These are phyloP conservation scores for Mythimna albipuncta DNA, from an alignment of 2,888 invertebrate genomes.

Conservation along the genomic window DNA sequence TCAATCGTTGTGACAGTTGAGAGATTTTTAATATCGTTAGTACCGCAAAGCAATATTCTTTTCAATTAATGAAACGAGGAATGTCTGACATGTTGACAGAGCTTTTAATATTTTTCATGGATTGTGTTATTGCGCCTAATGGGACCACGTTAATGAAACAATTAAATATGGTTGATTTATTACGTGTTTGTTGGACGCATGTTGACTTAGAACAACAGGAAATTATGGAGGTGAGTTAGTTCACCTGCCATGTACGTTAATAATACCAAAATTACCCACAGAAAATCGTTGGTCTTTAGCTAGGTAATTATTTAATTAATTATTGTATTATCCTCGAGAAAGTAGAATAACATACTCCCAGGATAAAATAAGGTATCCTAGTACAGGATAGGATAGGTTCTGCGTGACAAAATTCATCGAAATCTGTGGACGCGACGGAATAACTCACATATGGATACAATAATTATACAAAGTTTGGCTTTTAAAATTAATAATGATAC, in stretches of 20 bases:
- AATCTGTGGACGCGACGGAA: too few relatives aligned
- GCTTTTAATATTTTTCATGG: conserved; percentile 40
- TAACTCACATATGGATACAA: too few relatives aligned
- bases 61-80: conserved; percentile 38
- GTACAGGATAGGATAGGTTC: too few relatives aligned
- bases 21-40: conserved; percentile 18
- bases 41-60: conserved; percentile 27
- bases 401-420: too few relatives aligned
- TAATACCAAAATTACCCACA: too few relatives aligned
- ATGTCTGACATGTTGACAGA: conserved; percentile 27
- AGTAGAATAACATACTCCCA: too few relatives aligned
- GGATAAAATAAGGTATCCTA: too few relatives aligned
- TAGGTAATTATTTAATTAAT: too few relatives aligned
- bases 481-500: too few relatives aligned
- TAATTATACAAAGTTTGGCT: too few relatives aligned
- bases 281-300: too few relatives aligned
- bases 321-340: too few relatives aligned
- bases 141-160: conserved; percentile 40
- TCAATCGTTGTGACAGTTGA: background rate
- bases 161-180: conserved; percentile 41
- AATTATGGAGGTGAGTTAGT: background rate
- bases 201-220: conserved; percentile 23
- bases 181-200: conserved; percentile 11
- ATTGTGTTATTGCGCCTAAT: conserved; percentile 37
- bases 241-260: background rate